Evolutionary conservation across 2,888 invertebrate species (phyloP).

Genomic region (Zygogramma bicolorata): DNA sequence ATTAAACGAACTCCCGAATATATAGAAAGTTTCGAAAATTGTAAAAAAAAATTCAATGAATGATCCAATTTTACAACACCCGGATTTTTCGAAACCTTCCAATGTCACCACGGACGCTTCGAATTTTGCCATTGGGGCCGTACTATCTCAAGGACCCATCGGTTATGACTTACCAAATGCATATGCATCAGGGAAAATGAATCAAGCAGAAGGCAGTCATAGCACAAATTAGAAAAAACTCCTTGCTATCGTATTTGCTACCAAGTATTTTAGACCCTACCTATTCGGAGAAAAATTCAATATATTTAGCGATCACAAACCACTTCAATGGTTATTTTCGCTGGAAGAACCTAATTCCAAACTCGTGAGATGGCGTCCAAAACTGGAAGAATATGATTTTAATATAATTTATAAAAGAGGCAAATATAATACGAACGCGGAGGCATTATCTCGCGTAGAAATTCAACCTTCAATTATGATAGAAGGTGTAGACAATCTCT

Average conservation of each 20-base stretch:
- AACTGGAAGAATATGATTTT: constrained; percentile 34
- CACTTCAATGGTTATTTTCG: constrained; percentile 34
- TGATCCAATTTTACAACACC: constrained; percentile 8
- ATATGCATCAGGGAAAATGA: constrained; percentile 37
- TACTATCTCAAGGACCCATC: constrained; percentile 13
- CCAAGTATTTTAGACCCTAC: constrained; percentile 45
- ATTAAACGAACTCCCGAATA: constrained; percentile 10
- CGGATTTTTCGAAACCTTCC: constrained; percentile 13
- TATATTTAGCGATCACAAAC: constrained; percentile 37
- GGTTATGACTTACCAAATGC: constrained; percentile 4
- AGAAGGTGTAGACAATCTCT: not conserved
- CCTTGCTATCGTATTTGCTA: constrained; percentile 35
- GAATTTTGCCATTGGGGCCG: constrained; percentile 23
- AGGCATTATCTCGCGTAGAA: constrained; percentile 27
- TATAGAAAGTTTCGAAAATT: constrained; percentile 8
- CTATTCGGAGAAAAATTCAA: constrained; percentile 32
- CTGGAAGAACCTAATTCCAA: constrained; percentile 35
- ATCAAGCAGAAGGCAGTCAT: constrained; percentile 25
- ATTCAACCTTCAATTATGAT: not conserved
- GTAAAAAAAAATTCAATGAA: not conserved
- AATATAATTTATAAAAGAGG: constrained; percentile 35
- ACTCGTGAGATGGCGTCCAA: constrained; percentile 36
- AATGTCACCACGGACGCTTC: constrained; percentile 22
- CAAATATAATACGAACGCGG: constrained; percentile 26
- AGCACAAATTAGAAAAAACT: constrained; percentile 44